phyloP scores from a whole-genome alignment of 1,140 invertebrate genomes.

The Apis cerana region DNA sequence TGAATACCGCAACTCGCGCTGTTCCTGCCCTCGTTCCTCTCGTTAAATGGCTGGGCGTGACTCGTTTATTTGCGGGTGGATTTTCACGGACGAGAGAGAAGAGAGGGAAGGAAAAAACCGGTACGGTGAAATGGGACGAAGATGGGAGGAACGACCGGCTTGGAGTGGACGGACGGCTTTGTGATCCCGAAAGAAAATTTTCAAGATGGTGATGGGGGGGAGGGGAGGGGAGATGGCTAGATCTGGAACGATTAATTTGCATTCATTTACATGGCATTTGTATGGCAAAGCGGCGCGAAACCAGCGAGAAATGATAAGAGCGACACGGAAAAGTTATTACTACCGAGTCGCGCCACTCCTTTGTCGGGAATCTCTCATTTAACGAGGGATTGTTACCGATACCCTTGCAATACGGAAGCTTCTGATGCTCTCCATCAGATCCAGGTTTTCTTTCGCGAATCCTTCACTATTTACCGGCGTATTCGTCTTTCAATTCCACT shows the following conservation, averaged over 20 bases:
- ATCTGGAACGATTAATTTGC: constrained; percentile 51
- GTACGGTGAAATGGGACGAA: not conserved
- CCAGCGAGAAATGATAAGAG: constrained; percentile 28
- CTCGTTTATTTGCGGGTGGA: constrained; percentile 60
- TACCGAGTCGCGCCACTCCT: not conserved
- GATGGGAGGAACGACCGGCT: constrained; percentile 30
- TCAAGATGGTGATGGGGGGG: constrained; percentile 25
- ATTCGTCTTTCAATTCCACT: not conserved
- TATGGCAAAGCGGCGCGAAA: not conserved
- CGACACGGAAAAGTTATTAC: constrained; percentile 19
- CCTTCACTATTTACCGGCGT: not conserved
- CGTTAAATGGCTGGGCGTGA: constrained; percentile 64
- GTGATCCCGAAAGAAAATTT: constrained; percentile 55
- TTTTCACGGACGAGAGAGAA: constrained; percentile 35
- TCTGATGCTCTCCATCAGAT: not conserved
- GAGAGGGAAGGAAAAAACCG: not conserved
- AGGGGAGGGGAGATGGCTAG: constrained; percentile 24
- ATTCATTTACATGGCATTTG: constrained; percentile 49
- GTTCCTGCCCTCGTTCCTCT: constrained; percentile 48
- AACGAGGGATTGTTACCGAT: constrained; percentile 36
- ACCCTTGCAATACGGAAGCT: not conserved
- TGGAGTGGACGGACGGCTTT: constrained; percentile 50
- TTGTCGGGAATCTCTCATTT: constrained; percentile 20
- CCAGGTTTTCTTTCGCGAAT: not conserved
- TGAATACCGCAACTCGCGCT: constrained; percentile 53